Evolutionary conservation across 2,113 vertebrate genomes (phyloP), one percentile per base, ranked within the genome.

Genomic region (Tragelaphus imberbis): DNA sequence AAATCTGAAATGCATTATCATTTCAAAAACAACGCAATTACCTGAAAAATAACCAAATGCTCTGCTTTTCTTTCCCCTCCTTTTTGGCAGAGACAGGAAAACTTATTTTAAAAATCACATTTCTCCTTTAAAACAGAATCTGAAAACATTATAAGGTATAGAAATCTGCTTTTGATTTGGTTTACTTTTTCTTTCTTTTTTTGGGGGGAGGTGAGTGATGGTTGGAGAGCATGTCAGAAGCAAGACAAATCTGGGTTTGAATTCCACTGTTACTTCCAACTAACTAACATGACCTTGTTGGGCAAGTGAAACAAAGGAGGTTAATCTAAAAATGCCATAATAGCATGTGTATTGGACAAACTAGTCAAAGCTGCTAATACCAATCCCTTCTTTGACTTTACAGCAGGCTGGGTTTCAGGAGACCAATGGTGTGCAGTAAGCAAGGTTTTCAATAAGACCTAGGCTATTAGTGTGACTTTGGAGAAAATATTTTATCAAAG

Each of bases 401-500:
- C 28, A 65, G 65, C 15, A 44, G 68, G 27, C 10, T 44, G 28
- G 33, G 68, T 82, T 77, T 84, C 59, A 59, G n/a, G 27, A 87
- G 55, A 56, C 27, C 23, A 53, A 51, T 1, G 13, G 28, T 36
- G 1, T 13, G 75, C 8, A 25, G 55, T 8, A 59, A 91, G n/a
- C 81, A 90, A 55, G 27, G 7, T 59, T 94, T 94, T 86, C 81
- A 84, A 25, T 0, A 91, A 86, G 23, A 61, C 7, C 51, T 61
- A 63, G 77, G 17, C 61, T 61, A n/a, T 14, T 40, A 28, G 23
- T 61, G 53, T 90, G 28, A 65, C 68, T 89, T 58, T 49, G 82
- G 59, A 65, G 53, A 93, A 85, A 95, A 89, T 56, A 58, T 59
- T 88, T 85, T 47, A 53, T 15, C 44, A 40, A 88, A 96, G 93